Percentiles rank a stretch among this genome's conserved stretches.
Evolutionary conservation across 1,140 invertebrate species (phyloP).

Genomic region (Pseudobourletiella spinata): DNA sequence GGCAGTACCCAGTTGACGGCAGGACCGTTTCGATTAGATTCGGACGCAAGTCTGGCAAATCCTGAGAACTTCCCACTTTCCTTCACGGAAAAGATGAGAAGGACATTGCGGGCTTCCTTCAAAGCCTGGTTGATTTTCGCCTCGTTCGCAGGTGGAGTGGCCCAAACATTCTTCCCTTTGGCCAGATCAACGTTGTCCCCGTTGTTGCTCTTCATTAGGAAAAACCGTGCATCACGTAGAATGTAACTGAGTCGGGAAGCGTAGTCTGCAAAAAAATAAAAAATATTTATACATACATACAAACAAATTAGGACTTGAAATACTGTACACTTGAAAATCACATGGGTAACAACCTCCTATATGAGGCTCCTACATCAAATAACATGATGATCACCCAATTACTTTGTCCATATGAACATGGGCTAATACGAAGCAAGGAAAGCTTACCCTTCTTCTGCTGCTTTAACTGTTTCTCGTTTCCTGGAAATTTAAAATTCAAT

Average conservation of each 20-base stretch:
- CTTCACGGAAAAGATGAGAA: constrained; percentile 94
- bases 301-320: no score
- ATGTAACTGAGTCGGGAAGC: constrained; percentile 85
- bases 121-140: constrained; percentile 90
- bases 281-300: no score
- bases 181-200: constrained; percentile 90
- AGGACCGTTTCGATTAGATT: constrained; percentile 78
- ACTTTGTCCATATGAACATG: no score
- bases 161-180: constrained; percentile 95
- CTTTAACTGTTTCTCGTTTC: constrained; percentile 1
- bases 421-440: no score
- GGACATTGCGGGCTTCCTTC: constrained; percentile 82
- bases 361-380: no score
- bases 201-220: constrained; percentile 97
- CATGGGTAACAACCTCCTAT: no score
- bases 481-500: constrained; percentile 4
- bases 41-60: constrained; percentile 77
- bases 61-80: constrained; percentile 88
- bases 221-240: constrained; percentile 89
- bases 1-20: constrained; percentile 91
- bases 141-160: constrained; percentile 93
- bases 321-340: no score
- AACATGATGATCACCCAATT: no score
- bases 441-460: constrained; percentile 14
- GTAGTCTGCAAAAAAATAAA: constrained; percentile 17